Percentiles rank a stretch among this genome's conserved stretches.
Evolutionary conservation across 2,797 vertebrate species (phyloP).

Genomic region (Falco peregrinus): DNA sequence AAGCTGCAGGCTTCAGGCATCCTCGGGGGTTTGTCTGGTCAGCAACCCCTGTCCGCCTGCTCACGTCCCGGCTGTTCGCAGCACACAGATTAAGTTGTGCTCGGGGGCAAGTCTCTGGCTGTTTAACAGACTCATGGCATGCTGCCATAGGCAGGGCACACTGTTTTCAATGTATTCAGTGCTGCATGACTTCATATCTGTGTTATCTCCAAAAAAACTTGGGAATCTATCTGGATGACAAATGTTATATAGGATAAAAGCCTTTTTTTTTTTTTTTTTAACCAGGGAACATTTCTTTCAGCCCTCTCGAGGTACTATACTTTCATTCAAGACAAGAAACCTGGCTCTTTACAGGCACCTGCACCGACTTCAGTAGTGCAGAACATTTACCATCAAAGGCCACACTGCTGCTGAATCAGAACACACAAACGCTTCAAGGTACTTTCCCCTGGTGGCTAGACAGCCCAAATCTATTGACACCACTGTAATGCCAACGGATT

Average conservation of each 20-base stretch:
- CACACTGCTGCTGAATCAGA: neutral
- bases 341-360: neutral
- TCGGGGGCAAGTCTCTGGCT: neutral
- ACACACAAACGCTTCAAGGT: neutral
- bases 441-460: neutral
- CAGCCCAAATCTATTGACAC: neutral
- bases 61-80: rapidly evolving
- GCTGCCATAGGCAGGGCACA: neutral
- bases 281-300: neutral
- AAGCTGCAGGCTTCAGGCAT: neutral
- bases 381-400: neutral
- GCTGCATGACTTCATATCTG: neutral
- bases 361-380: neutral
- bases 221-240: neutral
- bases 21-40: neutral
- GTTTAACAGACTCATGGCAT: neutral
- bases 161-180: neutral
- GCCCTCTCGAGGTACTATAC: neutral
- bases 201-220: neutral
- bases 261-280: neutral
- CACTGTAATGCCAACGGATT: neutral
- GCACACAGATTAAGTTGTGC: neutral
- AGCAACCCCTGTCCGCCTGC: neutral
- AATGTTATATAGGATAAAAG: neutral
- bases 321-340: neutral